phyloP scores from a whole-genome alignment of 2,888 invertebrate species.

The Xestia rhomboidea region DNA sequence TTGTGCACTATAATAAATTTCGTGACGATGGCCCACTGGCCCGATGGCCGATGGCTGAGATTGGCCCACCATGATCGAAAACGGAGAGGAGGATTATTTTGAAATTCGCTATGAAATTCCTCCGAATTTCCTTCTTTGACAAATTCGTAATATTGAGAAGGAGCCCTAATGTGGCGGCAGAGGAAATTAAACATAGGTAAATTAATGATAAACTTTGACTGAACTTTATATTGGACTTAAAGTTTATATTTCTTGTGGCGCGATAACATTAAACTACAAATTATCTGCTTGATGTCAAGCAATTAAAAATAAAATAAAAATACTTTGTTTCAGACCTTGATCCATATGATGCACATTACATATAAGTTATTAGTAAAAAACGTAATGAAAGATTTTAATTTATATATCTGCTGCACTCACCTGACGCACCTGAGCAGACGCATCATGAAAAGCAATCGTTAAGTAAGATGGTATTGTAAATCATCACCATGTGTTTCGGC shows the following conservation, averaged over 20 bases:
- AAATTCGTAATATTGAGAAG: neutral
- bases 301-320: slow-evolving; percentile 6
- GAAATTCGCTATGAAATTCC: neutral
- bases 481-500: neutral
- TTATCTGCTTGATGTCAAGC: slow-evolving; percentile 11
- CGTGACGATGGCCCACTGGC: neutral
- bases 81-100: neutral
- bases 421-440: neutral
- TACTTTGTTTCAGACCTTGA: neutral
- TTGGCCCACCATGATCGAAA: neutral
- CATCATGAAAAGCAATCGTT: neutral
- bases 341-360: neutral
- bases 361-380: neutral
- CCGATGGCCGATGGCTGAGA: no score
- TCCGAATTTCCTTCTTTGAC: neutral
- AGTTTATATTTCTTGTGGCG: neutral
- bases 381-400: neutral
- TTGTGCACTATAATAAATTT: neutral
- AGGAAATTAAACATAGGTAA: slow-evolving; percentile 6
- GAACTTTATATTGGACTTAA: neutral
- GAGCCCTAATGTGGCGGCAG: neutral
- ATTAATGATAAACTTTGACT: slow-evolving; percentile 7
- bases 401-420: neutral
- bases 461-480: neutral
- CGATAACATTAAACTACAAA: slow-evolving; percentile 1